phyloP scores from a whole-genome alignment of 2,888 invertebrate genomes.

The Acrocera orbiculus region DNA sequence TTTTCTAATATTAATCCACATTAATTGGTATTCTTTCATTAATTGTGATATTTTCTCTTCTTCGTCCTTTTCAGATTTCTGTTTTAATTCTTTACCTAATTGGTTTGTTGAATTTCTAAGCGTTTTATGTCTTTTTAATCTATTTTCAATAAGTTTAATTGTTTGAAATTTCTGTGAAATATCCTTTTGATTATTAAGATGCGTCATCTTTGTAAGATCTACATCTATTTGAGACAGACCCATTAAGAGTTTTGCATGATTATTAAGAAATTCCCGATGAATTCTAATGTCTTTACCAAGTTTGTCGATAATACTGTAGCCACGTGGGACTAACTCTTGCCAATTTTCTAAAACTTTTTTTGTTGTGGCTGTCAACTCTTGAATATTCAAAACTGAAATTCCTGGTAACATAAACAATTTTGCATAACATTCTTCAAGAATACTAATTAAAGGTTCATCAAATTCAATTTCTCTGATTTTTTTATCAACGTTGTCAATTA shows the following conservation, averaged over 20 bases:
- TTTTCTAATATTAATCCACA: constrained; percentile 43
- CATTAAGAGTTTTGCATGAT: constrained; percentile 53
- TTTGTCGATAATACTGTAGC: constrained; percentile 39
- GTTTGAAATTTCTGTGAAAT: constrained; percentile 18
- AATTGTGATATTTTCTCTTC: constrained; percentile 37
- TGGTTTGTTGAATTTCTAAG: constrained; percentile 39
- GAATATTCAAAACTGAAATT: constrained; percentile 49
- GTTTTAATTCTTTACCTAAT: constrained; percentile 41
- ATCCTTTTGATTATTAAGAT: constrained; percentile 33
- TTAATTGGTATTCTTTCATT: constrained; percentile 45
- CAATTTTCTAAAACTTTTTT: constrained; percentile 44
- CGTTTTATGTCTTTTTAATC: constrained; percentile 34
- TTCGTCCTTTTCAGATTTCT: constrained; percentile 38
- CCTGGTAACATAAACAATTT: constrained; percentile 48
- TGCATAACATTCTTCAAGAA: constrained; percentile 50
- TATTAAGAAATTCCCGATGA: constrained; percentile 49
- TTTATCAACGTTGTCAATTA: constrained; percentile 37
- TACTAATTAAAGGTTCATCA: constrained; percentile 37
- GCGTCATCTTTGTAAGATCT: constrained; percentile 49
- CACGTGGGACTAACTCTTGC: constrained; percentile 42
- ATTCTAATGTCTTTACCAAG: constrained; percentile 40
- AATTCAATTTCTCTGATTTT: constrained; percentile 39
- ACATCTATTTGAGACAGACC: constrained; percentile 55
- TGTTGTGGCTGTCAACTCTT: constrained; percentile 41
- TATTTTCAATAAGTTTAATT: constrained; percentile 35